Evolutionary conservation across 2,113 vertebrate genomes (phyloP), one percentile per base, ranked within the genome.

Genomic region (Myrmophylax atrothorax): DNA sequence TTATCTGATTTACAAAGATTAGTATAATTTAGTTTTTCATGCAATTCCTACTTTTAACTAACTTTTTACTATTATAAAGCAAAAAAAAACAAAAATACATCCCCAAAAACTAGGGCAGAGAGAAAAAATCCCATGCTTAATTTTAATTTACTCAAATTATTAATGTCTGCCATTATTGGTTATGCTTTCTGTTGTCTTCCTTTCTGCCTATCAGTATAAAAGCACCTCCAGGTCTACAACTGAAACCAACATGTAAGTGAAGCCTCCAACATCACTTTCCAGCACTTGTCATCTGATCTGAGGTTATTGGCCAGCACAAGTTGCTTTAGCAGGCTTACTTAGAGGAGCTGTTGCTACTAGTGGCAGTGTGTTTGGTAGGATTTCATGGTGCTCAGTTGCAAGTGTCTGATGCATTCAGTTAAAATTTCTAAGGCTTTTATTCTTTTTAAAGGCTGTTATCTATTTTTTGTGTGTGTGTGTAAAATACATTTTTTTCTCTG

Each of bases 291-390:
- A 97, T 97, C 94, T 96, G 93, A 98, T 98, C 97, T 96, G 81
- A 98, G 94, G 74, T 79, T 94, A 89, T 93, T 97, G 97, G 94
- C 91, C 94, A 93, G 87, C 97, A 98, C 97, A 98, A 98, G 98
- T 95, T 76, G 89, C 96, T 95, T 97, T 97, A 91, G 94, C 24
- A 62, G 37, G 87, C 64, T n/a, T 26, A 66, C 31, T 20, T 42
- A 42, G 75, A 53, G 8, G 64, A 95, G 87, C 97, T 98, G 98
- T 94, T 94, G 77, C 92, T 86, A 88, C 88, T 97, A 87, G 87
- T 93, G 85, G 96, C 97, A 96, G 81, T 95, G 95, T 97, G 97
- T 97, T 97, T 97, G 94, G 29, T 90, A 94, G 82, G 50, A 84
- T 84, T 58, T 75, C 14, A 46, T 79, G 60, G 46, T 5, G 18